Evolutionary conservation across 1,140 invertebrate genomes (phyloP).

Genomic region (Polypedilum vanderplanki): DNA sequence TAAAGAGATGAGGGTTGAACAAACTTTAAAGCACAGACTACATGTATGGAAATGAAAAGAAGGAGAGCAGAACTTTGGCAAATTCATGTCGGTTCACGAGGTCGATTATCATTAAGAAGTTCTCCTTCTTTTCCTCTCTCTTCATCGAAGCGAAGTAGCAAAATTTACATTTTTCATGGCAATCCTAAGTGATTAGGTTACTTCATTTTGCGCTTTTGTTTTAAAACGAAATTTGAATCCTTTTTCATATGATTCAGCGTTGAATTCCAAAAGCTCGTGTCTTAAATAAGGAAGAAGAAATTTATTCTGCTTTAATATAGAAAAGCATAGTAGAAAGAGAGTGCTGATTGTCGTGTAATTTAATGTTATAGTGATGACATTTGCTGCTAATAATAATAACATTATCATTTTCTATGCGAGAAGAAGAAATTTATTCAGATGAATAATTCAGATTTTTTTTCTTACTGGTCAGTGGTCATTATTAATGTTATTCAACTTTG

Average conservation of each 20-base stretch:
- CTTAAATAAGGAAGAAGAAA: not conserved
- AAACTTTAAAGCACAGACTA: not conserved
- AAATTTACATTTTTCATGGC: not conserved
- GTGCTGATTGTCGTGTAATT: too few species aligned
- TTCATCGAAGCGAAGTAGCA: not conserved
- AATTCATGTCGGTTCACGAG: not conserved
- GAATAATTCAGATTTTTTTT: too few species aligned
- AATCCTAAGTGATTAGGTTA: conserved; percentile 13
- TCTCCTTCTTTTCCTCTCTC: not conserved
- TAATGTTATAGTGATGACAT: too few species aligned
- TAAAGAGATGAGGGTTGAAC: not conserved
- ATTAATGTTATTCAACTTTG: too few species aligned
- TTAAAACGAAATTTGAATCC: not conserved
- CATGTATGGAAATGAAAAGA: too few species aligned
- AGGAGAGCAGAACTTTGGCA: too few species aligned
- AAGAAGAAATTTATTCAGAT: too few species aligned
- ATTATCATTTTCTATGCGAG: too few species aligned
- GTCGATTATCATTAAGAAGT: not conserved
- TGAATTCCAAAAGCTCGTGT: not conserved
- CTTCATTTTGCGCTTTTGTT: not conserved
- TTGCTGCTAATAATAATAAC: too few species aligned
- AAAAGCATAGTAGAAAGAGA: too few species aligned
- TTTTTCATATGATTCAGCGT: not conserved
- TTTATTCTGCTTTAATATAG: not conserved
- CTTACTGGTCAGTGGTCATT: too few species aligned